These are phyloP conservation scores for Eledone cirrhosa DNA, from an alignment of 2,888 invertebrate species.

Conservation along the genomic window DNA sequence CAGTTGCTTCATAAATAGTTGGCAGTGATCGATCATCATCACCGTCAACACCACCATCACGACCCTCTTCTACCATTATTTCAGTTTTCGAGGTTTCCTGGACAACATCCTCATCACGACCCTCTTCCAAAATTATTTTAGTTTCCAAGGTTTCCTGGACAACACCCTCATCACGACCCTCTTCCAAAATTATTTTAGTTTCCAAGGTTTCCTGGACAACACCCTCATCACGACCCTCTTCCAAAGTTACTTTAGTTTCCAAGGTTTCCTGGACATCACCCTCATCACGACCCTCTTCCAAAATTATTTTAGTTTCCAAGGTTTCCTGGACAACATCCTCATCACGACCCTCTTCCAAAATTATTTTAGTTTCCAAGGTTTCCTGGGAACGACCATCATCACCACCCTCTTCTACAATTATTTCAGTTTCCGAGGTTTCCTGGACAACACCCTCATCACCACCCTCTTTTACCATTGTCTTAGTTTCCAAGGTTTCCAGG, in stretches of 20 bases:
- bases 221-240: neutral
- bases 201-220: too few relatives aligned
- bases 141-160: too few relatives aligned
- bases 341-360: neutral
- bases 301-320: too few relatives aligned
- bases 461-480: neutral
- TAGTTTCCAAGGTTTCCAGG: too few relatives aligned
- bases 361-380: neutral
- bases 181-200: too few relatives aligned
- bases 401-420: neutral
- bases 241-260: too few relatives aligned
- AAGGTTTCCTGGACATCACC: too few relatives aligned
- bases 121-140: neutral
- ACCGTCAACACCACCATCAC: neutral
- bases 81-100: too few relatives aligned
- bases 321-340: neutral
- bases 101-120: neutral
- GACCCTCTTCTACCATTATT: neutral
- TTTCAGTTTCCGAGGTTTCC: too few relatives aligned
- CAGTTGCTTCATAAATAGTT: slow-evolving; percentile 22
- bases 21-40: neutral
- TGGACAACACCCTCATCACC: neutral
- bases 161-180: neutral
- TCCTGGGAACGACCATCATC: neutral
- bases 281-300: neutral